Conservation (phyloP, 2,113 vertebrate species). For the Anthoscopus minutus region DNA sequence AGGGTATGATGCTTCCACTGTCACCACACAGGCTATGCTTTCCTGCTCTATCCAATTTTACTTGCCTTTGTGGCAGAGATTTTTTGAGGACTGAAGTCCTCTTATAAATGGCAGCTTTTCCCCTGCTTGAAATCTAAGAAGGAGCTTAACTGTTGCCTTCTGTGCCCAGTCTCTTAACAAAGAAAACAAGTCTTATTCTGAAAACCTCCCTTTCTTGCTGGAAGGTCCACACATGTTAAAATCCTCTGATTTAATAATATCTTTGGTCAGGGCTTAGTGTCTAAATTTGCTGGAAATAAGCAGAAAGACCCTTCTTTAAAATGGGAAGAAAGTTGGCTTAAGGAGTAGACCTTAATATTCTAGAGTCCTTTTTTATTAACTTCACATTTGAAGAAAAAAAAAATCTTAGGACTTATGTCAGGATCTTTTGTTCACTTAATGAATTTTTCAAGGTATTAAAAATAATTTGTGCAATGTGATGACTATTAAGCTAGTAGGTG, state of each 20-base stretch:
- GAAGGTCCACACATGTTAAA: neutral
- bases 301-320: neutral
- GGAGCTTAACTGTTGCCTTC: neutral
- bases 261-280: slow-evolving; percentile 22
- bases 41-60: neutral
- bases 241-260: neutral
- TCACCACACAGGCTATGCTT: neutral
- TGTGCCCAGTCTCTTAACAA: neutral
- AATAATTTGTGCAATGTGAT: slow-evolving; percentile 53
- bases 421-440: slow-evolving; percentile 62
- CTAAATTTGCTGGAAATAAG: slow-evolving; percentile 24
- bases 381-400: neutral
- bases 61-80: neutral
- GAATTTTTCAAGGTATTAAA: slow-evolving; percentile 65
- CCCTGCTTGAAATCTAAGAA: neutral
- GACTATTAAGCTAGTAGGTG: slow-evolving; percentile 47
- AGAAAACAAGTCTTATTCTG: neutral
- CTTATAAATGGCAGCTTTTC: neutral
- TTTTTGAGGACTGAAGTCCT: neutral
- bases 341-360: slow-evolving; percentile 43
- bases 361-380: slow-evolving; percentile 37
- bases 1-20: neutral
- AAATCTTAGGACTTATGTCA: slow-evolving; percentile 49
- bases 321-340: slow-evolving; percentile 11
- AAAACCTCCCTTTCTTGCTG: neutral